Percentiles rank a stretch among this genome's conserved stretches.
These are phyloP conservation scores for Sebastes steindachneri DNA, from an alignment of 2,797 vertebrate species.

Conservation along the genomic window DNA sequence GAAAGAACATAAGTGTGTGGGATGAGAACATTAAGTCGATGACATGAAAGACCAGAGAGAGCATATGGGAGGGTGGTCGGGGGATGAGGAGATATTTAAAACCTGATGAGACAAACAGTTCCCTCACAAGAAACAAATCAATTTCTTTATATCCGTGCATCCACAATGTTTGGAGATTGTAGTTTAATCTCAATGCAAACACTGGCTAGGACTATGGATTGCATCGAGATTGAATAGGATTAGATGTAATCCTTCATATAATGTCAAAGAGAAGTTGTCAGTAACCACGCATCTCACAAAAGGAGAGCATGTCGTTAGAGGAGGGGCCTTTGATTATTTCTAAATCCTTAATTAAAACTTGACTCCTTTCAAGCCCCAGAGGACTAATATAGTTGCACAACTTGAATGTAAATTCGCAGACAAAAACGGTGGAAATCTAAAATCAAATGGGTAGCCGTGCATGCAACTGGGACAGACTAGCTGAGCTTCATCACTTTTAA, in stretches of 20 bases:
- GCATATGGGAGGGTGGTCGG: constrained; percentile 5
- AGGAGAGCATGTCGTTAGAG: constrained; percentile 16
- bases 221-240: constrained; percentile 58
- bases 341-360: constrained; percentile 57
- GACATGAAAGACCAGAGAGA: constrained; percentile 43
- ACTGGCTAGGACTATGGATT: constrained; percentile 32
- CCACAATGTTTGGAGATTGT: constrained; percentile 43
- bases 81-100: constrained; percentile 38
- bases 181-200: constrained; percentile 65
- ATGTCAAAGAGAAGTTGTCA: constrained; percentile 56
- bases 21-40: constrained; percentile 35
- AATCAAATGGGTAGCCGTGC: constrained; percentile 46
- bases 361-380: constrained; percentile 14
- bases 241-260: constrained; percentile 72
- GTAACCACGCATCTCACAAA: constrained; percentile 24
- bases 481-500: constrained; percentile 35
- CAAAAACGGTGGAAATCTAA: constrained; percentile 6
- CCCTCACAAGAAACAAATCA: constrained; percentile 59
- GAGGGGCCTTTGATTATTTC: constrained; percentile 46
- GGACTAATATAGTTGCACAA: constrained; percentile 13
- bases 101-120: constrained; percentile 30
- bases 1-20: constrained; percentile 12
- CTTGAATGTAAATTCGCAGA: constrained; percentile 32
- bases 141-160: constrained; percentile 39
- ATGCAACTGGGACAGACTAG: constrained; percentile 38